Evolutionary conservation across 2,113 vertebrate genomes (phyloP).

Genomic region (Cinclus cinclus): DNA sequence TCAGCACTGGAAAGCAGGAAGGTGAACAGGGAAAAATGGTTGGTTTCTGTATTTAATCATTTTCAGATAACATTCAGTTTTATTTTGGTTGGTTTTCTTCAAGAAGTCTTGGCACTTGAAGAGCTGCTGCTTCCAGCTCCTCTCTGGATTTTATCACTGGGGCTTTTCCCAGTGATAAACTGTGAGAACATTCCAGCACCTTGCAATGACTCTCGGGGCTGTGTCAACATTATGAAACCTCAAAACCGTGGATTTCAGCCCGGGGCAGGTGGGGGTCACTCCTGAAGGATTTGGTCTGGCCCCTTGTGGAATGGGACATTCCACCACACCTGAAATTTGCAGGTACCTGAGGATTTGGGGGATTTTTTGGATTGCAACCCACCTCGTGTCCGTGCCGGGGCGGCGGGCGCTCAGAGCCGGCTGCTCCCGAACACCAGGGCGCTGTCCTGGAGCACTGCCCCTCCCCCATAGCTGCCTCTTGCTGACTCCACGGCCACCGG

Average conservation of each 20-base stretch:
- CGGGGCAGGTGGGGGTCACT: rapidly evolving
- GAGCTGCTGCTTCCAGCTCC: neutral
- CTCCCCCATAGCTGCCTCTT: slow-evolving; percentile 62
- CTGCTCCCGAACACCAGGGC: slow-evolving; percentile 71
- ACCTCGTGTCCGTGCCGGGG: neutral
- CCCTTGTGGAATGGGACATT: neutral
- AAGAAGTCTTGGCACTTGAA: neutral
- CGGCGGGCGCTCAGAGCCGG: neutral
- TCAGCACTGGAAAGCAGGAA: neutral
- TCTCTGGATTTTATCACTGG: neutral
- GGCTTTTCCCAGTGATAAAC: neutral
- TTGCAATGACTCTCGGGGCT: rapidly evolving
- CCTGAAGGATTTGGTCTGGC: neutral
- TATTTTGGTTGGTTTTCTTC: neutral
- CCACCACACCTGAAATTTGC: neutral
- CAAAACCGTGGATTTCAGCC: rapidly evolving
- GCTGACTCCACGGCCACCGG: slow-evolving; percentile 59
- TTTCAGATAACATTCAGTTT: neutral
- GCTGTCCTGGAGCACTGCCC: neutral
- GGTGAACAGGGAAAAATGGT: rapidly evolving
- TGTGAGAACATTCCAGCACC: neutral
- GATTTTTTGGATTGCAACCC: neutral
- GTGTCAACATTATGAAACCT: rapidly evolving
- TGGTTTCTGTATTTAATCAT: neutral
- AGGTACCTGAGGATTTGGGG: neutral